Base-by-base conservation (phyloP, 2,888 invertebrate genomes). In the Megaustenia siamemsis region DNA sequence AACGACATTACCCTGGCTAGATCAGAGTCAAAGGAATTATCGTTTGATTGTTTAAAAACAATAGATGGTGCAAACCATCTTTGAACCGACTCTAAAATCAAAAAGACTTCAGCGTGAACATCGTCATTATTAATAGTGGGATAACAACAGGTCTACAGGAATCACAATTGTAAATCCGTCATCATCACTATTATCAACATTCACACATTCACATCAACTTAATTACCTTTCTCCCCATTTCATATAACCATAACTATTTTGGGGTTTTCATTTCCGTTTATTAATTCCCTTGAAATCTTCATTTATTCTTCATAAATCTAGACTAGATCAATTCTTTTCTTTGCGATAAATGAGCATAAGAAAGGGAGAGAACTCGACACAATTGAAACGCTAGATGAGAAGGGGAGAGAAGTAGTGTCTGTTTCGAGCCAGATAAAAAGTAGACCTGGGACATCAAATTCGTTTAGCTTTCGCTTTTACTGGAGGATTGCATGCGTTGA, bases 391-490 rank as follows among this genome's bases (percentile, higher is more conserved):
- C 12, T 32, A 15, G 32, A 0, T 6, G 18, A 32, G 49, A 49
- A 49, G 49, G 6, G 21, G 73, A 32, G 49, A 32, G 32, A 73
- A 49, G 18, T 32, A 18, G 45, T 32, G 49, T 49, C 49, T 49
- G 32, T 43, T 40, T 71, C 71, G 40, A 1, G 12, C 10, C 15
- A 73, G 32, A 49, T 73, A 49, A 49, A 49, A 73, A 73, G 73
- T 32, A 21, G 12, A 15, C 49, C n/a, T 49, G 32, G 43, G 73
- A 49, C 28, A 49, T 73, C 49, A 73, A 49, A 73, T 73, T 73
- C 73, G 24, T 73, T 73, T 73, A 49, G 32, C 73, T 73, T 73
- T 5, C 1, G 49, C 18, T 49, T 45, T 69, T 49, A 5, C 32
- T 49, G 49, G 49, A 15, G 28, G 18, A 49, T 49, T 71, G 71